Evolutionary conservation across 2,797 vertebrate genomes (phyloP), one percentile per base, ranked within the genome.

Genomic region (Enteromius afrohamiltoni): DNA sequence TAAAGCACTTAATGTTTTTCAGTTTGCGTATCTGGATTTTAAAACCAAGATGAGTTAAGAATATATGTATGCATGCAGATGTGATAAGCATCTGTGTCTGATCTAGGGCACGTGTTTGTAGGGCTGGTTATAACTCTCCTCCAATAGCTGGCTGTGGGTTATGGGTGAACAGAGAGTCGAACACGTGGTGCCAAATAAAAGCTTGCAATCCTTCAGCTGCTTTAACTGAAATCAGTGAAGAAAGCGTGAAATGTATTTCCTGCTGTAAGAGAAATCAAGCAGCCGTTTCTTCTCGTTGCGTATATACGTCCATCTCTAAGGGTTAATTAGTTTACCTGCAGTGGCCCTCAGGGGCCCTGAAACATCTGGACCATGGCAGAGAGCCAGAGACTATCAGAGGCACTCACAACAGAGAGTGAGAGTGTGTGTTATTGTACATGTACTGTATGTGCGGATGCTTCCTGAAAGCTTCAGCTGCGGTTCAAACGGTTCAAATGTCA

Each of bases 321-420:
- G 60, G 78, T 40, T 85, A 49, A 81, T 77, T 85, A 29, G 42
- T 85, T 77, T 81, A 85, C 83, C 83, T 77, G 78, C 40, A 26
- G 19, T 75, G 45, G 77, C 64, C 58, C 58, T 34, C 47, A 34
- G 58, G 55, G 83, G 31, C 47, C 69, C 47, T 64, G 45, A 58
- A 75, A 85, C 83, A 85, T 80, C 83, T 85, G 83, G 78, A 81
- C 64, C 0, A 16, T 77, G 77, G 83, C 78, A 80, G 58, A 69
- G 47, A 75, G 83, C 79, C 84, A 82, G 67, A 82, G 17, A 65
- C 77, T 29, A 19, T 83, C 53, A 37, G 58, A 21, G 80, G 21
- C 70, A 17, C 64, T 29, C 40, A 31, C 29, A 16, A 26, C 75
- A 55, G 53, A n/a, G 58, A 51, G 17, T 42, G 58, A 37, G 69